A percentile compares a stretch with the other conserved stretches of the same genome.
Evolutionary conservation across 2,888 invertebrate species (phyloP).

Genomic region (Nomada hirtipes): DNA sequence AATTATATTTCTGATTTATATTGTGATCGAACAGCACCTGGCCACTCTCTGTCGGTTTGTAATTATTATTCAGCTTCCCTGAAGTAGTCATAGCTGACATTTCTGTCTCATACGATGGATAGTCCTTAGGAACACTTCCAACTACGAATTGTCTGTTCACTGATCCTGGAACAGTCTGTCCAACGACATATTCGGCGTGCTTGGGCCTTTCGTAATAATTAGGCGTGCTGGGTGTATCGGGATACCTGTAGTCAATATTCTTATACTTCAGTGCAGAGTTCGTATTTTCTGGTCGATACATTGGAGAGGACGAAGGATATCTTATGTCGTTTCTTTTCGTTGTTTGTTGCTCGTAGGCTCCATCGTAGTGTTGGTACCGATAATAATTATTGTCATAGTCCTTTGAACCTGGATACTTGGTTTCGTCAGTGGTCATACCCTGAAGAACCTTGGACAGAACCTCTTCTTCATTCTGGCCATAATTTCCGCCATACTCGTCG

Average conservation of each 20-base stretch:
- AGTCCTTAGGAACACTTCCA: conserved; percentile 88
- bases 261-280: conserved; percentile 72
- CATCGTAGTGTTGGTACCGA: conserved; percentile 76
- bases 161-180: conserved; percentile 39
- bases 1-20: conserved; percentile 64
- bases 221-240: conserved; percentile 75
- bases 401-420: conserved; percentile 59
- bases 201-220: conserved; percentile 76
- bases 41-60: conserved; percentile 58
- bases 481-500: conserved; percentile 88
- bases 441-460: conserved; percentile 91
- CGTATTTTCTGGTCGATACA: conserved; percentile 75
- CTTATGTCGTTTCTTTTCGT: conserved; percentile 76
- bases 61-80: conserved; percentile 50
- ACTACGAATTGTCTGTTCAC: conserved; percentile 87
- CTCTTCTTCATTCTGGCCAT: conserved; percentile 91
- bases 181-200: conserved; percentile 44
- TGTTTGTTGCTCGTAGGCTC: conserved; percentile 83
- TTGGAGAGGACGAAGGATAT: conserved; percentile 65
- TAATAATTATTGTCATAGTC: conserved; percentile 73
- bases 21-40: conserved; percentile 63
- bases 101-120: conserved; percentile 63
- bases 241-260: conserved; percentile 79
- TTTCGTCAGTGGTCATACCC: conserved; percentile 86
- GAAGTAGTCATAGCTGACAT: conserved; percentile 32